Evolutionary conservation across 2,797 vertebrate genomes (phyloP), one percentile per base, ranked within the genome.

Genomic region (Trachurus trachurus): DNA sequence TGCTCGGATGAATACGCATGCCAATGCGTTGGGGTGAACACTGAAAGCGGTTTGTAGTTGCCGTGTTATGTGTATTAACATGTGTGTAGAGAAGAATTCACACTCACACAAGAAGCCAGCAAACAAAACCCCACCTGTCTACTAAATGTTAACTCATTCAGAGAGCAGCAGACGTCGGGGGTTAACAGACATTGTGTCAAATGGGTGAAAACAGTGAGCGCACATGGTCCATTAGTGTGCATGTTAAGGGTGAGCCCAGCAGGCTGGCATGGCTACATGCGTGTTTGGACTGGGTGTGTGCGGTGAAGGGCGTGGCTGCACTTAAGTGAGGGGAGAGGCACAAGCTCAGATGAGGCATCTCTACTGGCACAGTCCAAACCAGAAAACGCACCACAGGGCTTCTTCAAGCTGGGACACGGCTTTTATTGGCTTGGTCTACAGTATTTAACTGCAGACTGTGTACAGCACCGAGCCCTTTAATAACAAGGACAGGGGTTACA

Each of bases 251-350:
- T 54, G 80, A 69, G 64, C 68, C 74, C 59, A 34, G 78, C 73
- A 66, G 80, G 77, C 75, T 64, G 73, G 58, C 82, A 61, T 31
- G 29, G 87, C 68, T 76, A 83, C 93, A 93, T 94, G 94, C 93
- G 89, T 84, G 89, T 88, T 78, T 83, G 81, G 81, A 74, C 66
- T 61, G 68, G 76, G 85, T 45, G 71, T 80, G 73, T 59, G 83
- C 65, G 52, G 82, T 66, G 61, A 71, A 78, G 79, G 84, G 83
- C 0, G 81, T 53, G 85, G 87, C 66, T 85, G 81, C 83, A 66
- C 72, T 74, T 69, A 42, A 84, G 87, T 34, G 73, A 82, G 63
- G 29, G 64, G 62, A 70, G 77, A 65, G 85, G 90, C 91, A 89
- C 88, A 88, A 72, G 87, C 89, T 92, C 87, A 86, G 75, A 67